Base-by-base conservation (phyloP, 2,797 vertebrate genomes). In the Platalea minor region DNA sequence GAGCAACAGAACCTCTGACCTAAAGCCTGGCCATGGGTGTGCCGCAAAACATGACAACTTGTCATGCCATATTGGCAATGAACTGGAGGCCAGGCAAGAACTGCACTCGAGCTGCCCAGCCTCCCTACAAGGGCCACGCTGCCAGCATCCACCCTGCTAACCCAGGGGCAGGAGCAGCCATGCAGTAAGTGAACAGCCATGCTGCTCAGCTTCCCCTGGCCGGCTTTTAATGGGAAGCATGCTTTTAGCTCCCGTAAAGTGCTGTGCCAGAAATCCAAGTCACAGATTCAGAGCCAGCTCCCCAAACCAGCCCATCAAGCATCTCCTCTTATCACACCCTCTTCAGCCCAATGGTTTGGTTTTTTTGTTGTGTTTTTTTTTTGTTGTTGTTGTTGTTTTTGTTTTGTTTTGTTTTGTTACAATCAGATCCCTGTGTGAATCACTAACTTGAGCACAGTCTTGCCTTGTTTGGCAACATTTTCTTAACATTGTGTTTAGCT, bases 61-160 rank as follows among this genome's bases (percentile, higher is more conserved):
- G 11, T 18, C 37, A 53, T 33, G 51, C n/a, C 46, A 25, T 11
- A 28, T 0, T 9, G 29, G 29, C 3, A 1, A 74, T 4, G 28
- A 84, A 67, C 74, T 37, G 35, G 61, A 87, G 39, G 43, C 45
- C 33, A 3, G 53, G 39, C 59, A 50, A 64, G 31, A 67, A 45
- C 45, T 23, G 31, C 54, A 26, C 39, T 45, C 17, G 19, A 31
- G 24, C 29, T 68, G 41, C 45, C 35, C 26, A 33, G 1, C 8
- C 54, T 74, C 51, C 31, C n/a, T 48, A 11, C 4, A 8, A 56
- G 9, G 48, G 43, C 70, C 18, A 17, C 1, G 4, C 41, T 68
- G 75, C 24, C 59, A 81, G 33, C 35, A 88, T 17, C 33, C 53
- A 53, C 10, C 14, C 83, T n/a, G n/a, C 28, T 13, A 13, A 13